A percentile compares a stretch with the other conserved stretches of the same genome.
Evolutionary conservation across 2,113 vertebrate genomes (phyloP).

Genomic region (Coregonus clupeaformis): DNA sequence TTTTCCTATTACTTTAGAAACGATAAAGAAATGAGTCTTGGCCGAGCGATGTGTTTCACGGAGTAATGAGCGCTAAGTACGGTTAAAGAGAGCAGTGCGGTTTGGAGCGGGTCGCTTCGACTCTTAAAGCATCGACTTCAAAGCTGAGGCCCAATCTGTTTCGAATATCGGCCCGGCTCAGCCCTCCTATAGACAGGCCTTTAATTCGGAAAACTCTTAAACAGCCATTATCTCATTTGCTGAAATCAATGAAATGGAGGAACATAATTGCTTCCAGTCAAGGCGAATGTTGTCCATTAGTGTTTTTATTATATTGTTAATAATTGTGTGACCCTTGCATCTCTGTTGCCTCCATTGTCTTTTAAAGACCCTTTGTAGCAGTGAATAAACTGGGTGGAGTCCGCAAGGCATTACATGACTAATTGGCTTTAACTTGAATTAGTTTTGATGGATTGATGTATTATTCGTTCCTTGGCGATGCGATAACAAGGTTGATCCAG

Average conservation of each 20-base stretch:
- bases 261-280: constrained; percentile 6
- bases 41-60: background rate
- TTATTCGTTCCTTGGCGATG: too few species aligned
- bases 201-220: constrained; percentile 26
- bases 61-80: too few species aligned
- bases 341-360: too few species aligned
- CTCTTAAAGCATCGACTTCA: constrained; percentile 37
- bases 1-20: constrained; percentile 20
- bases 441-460: too few species aligned
- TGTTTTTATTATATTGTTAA: background rate
- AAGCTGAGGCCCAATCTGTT: constrained; percentile 33
- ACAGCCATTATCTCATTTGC: constrained; percentile 43
- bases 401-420: too few species aligned
- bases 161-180: constrained; percentile 39
- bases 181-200: background rate
- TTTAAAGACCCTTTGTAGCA: too few species aligned
- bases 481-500: too few species aligned
- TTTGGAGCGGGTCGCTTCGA: constrained; percentile 33
- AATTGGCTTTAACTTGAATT: too few species aligned
- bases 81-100: constrained; percentile 26
- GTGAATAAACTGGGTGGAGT: too few species aligned
- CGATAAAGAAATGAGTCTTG: constrained; percentile 35
- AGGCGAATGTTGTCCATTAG: constrained; percentile 16
- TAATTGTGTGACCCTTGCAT: background rate
- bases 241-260: too few species aligned